Conservation (phyloP, 2,888 invertebrate species). For the Agonopterix heracliana region DNA sequence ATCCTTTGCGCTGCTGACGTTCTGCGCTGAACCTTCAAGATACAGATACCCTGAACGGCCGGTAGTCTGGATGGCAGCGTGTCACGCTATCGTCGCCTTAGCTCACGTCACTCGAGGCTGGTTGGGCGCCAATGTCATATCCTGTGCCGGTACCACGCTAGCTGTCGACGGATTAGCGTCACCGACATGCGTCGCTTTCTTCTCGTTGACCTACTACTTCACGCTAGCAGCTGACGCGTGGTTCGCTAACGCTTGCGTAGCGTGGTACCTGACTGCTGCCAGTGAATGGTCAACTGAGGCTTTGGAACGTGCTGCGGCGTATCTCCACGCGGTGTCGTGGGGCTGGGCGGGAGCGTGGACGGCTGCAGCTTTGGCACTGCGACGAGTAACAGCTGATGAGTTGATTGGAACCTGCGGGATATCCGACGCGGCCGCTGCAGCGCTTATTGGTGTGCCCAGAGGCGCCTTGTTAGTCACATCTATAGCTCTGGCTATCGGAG, state of each 20-base stretch:
- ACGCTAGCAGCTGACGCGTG: constrained; percentile 88
- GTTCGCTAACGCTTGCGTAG: constrained; percentile 92
- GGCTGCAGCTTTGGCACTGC: constrained; percentile 86
- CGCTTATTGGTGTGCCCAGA: constrained; percentile 78
- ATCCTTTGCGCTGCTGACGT: constrained; percentile 88
- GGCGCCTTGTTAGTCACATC: constrained; percentile 80
- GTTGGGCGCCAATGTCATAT: constrained; percentile 57
- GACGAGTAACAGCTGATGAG: constrained; percentile 86
- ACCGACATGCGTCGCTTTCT: constrained; percentile 82
- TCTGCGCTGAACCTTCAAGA: constrained; percentile 90
- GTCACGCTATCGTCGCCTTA: constrained; percentile 87
- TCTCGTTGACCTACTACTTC: constrained; percentile 85
- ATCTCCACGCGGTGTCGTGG: constrained; percentile 92
- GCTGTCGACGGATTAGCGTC: constrained; percentile 70
- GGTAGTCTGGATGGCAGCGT: constrained; percentile 91
- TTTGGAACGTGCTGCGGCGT: constrained; percentile 88
- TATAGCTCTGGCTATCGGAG: constrained; percentile 82
- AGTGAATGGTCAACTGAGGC: constrained; percentile 97
- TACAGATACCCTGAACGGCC: constrained; percentile 96
- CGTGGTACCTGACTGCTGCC: constrained; percentile 93
- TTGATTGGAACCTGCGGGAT: constrained; percentile 90
- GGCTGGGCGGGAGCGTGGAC: constrained; percentile 90
- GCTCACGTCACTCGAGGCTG: constrained; percentile 83
- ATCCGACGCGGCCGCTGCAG: constrained; percentile 74
- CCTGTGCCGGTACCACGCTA: constrained; percentile 51